Conservation (phyloP, 2,797 vertebrate species). For the Gadopsis bispinosus region DNA sequence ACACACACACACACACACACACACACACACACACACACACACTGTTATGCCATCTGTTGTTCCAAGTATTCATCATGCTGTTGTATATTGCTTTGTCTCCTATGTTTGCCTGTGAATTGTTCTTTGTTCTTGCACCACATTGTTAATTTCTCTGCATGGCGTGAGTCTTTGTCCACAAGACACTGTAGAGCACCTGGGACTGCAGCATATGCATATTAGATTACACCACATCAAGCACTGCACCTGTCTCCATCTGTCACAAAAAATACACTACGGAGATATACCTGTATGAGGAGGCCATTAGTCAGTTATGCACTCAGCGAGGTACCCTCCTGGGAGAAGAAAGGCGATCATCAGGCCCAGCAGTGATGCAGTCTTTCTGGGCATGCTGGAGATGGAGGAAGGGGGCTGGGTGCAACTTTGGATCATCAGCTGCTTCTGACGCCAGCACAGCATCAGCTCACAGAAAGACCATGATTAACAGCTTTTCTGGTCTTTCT, state of each 20-base stretch:
- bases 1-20: slow-evolving; percentile 33
- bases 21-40: slow-evolving; percentile 34
- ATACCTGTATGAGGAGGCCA: slow-evolving; percentile 38
- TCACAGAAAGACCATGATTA: slow-evolving; percentile 58
- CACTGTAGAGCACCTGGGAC: slow-evolving; percentile 24
- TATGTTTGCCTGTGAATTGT: slow-evolving; percentile 14
- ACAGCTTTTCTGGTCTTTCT: slow-evolving; percentile 21
- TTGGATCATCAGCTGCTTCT: slow-evolving; percentile 70
- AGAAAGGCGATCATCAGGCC: slow-evolving; percentile 38
- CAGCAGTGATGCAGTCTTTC: slow-evolving; percentile 55
- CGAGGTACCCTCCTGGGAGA: slow-evolving; percentile 33
- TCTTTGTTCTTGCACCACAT: slow-evolving; percentile 27
- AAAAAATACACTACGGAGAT: slow-evolving; percentile 12
- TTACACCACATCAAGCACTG: slow-evolving; percentile 37
- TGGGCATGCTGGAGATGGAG: slow-evolving; percentile 19
- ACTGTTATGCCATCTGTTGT: slow-evolving; percentile 59
- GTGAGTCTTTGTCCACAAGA: slow-evolving; percentile 29
- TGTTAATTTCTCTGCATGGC: slow-evolving; percentile 35
- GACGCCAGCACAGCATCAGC: slow-evolving; percentile 63
- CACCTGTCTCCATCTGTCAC: slow-evolving; percentile 41
- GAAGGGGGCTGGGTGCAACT: slow-evolving; percentile 28
- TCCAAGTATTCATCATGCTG: slow-evolving; percentile 24
- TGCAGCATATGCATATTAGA: slow-evolving; percentile 39
- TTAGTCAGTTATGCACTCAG: slow-evolving; percentile 44
- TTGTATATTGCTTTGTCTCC: slow-evolving; percentile 3